Evolutionary conservation across 1,140 invertebrate genomes (phyloP).

Genomic region (Oscheius sp.): DNA sequence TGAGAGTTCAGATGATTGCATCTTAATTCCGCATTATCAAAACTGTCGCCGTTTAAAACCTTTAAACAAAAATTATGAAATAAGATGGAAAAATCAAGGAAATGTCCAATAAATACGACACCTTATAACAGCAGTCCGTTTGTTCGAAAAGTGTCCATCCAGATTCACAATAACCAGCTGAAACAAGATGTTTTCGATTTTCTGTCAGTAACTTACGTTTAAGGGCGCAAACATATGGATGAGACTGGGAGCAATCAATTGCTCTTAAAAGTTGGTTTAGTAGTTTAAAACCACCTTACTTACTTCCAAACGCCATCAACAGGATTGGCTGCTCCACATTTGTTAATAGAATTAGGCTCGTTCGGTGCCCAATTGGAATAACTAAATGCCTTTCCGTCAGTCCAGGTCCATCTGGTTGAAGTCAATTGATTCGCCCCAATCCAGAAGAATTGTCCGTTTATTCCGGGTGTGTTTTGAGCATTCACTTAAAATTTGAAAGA

Average conservation of each 20-base stretch:
- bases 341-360: neutral
- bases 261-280: neutral
- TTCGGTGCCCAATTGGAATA: neutral
- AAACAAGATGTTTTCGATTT: neutral
- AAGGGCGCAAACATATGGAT: neutral
- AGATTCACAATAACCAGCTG: neutral
- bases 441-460: neutral
- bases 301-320: neutral
- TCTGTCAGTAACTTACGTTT: neutral
- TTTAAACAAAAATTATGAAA: too few species aligned
- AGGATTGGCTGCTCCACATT: neutral
- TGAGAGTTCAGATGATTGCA: neutral
- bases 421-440: neutral
- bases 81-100: too few species aligned
- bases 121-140: conserved; percentile 1
- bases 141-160: conserved; percentile 15
- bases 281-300: too few species aligned
- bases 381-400: neutral
- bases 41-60: conserved; percentile 10
- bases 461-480: neutral
- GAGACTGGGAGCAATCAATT: neutral
- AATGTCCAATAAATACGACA: too few species aligned
- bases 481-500: neutral
- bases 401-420: neutral
- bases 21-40: neutral